These are phyloP conservation scores for Enteromius anoplus DNA, from an alignment of 2,797 vertebrate species.

Conservation along the genomic window DNA sequence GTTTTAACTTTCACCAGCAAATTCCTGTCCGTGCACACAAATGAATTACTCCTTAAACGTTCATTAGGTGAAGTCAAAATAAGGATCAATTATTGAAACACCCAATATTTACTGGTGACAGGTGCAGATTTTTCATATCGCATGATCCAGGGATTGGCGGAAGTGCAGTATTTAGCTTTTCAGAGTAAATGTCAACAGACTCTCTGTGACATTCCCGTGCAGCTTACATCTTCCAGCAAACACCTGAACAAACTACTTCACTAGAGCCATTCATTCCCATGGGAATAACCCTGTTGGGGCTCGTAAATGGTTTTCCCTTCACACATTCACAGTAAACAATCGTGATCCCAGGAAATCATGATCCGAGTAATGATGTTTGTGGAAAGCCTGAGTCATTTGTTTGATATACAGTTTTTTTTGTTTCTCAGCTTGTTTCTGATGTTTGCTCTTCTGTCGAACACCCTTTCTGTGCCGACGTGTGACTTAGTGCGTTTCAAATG, in stretches of 20 bases:
- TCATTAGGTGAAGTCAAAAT: neutral
- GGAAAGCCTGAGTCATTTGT: constrained; percentile 55
- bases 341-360: constrained; percentile 40
- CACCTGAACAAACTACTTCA: constrained; percentile 41
- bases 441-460: neutral
- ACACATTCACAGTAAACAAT: constrained; percentile 55
- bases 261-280: constrained; percentile 28
- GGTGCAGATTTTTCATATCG: neutral
- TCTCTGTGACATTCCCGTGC: constrained; percentile 9
- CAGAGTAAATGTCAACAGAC: constrained; percentile 29
- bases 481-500: constrained; percentile 8
- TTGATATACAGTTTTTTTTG: constrained; percentile 53
- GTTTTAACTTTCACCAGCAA: constrained; percentile 44
- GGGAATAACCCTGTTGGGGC: constrained; percentile 41
- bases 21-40: constrained; percentile 10
- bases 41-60: neutral
- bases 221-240: constrained; percentile 28
- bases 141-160: neutral
- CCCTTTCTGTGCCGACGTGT: constrained; percentile 2
- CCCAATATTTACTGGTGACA: neutral
- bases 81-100: neutral
- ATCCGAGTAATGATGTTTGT: constrained; percentile 58
- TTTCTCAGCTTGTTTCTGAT: constrained; percentile 3
- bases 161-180: constrained; percentile 29
- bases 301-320: constrained; percentile 49